A percentile compares a stretch with the other conserved stretches of the same genome.
Conservation (phyloP, 2,888 invertebrate species). For the Halocaridina rubra region DNA sequence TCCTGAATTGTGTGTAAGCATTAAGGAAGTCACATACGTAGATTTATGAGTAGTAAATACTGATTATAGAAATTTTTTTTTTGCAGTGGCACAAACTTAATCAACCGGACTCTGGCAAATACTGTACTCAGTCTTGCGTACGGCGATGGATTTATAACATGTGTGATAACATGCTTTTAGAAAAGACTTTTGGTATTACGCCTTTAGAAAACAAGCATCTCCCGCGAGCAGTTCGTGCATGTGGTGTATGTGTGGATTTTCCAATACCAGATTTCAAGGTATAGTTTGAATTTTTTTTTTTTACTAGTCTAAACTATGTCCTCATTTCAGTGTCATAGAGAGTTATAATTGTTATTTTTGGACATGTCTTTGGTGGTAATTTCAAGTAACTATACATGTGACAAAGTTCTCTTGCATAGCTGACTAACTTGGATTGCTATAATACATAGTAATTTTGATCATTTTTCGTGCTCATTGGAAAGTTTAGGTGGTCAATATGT, state of each 20-base stretch:
- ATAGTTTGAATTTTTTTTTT: not conserved
- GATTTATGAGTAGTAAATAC: too few relatives aligned
- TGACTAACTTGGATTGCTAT: too few relatives aligned
- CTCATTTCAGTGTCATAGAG: too few relatives aligned
- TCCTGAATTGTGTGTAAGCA: too few relatives aligned
- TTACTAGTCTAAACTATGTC: too few relatives aligned
- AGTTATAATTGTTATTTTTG: not conserved
- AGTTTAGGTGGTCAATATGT: too few relatives aligned
- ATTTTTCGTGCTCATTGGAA: too few relatives aligned
- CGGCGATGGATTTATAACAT: slow-evolving; percentile 21
- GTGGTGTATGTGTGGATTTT: not conserved
- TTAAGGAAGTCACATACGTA: too few relatives aligned
- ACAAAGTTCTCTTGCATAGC: not conserved
- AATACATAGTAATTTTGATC: too few relatives aligned
- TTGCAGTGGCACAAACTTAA: slow-evolving; percentile 15
- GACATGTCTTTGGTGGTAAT: not conserved
- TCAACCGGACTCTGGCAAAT: slow-evolving; percentile 13
- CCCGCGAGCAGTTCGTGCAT: not conserved
- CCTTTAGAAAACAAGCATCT: slow-evolving; percentile 11
- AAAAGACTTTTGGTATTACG: not conserved
- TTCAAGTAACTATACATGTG: not conserved
- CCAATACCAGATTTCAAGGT: slow-evolving; percentile 7
- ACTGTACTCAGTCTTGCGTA: slow-evolving; percentile 12
- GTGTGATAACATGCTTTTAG: slow-evolving; percentile 20
- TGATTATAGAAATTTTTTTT: too few relatives aligned